phyloP scores from a whole-genome alignment of 2,797 vertebrate genomes.

The Uromys caudimaculatus region DNA sequence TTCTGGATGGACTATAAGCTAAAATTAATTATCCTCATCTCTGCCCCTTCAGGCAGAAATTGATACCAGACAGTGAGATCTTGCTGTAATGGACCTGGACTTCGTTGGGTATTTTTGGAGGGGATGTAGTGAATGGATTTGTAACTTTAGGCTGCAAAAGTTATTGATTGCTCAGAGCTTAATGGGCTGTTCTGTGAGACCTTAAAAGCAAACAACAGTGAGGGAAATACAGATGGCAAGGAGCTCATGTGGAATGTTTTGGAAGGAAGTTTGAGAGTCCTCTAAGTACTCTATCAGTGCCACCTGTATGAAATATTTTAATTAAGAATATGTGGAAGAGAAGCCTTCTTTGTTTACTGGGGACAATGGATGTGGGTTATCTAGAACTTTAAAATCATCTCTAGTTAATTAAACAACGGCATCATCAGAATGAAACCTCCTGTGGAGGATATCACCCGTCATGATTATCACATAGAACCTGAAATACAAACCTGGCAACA shows the following conservation, averaged over 20 bases:
- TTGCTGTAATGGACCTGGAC: background rate
- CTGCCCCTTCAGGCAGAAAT: background rate
- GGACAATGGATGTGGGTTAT: background rate
- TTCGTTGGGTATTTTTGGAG: background rate
- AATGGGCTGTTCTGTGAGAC: background rate
- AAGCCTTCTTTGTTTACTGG: background rate
- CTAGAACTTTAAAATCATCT: background rate
- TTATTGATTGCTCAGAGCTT: background rate
- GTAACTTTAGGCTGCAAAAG: background rate
- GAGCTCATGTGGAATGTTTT: background rate
- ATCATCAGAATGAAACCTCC: background rate
- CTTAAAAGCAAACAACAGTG: background rate
- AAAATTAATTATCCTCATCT: no score
- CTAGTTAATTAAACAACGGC: background rate
- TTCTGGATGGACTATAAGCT: no score
- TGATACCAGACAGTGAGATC: background rate
- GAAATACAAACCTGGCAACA: no score
- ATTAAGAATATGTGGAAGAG: no score
- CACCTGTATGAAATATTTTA: background rate
- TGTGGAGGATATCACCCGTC: background rate
- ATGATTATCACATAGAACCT: background rate
- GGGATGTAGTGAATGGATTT: background rate
- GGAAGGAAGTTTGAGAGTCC: background rate
- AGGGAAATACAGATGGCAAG: background rate
- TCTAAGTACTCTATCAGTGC: no score